These are phyloP conservation scores for Seriola aureovittata DNA, from an alignment of 2,113 vertebrate species.

Conservation along the genomic window DNA sequence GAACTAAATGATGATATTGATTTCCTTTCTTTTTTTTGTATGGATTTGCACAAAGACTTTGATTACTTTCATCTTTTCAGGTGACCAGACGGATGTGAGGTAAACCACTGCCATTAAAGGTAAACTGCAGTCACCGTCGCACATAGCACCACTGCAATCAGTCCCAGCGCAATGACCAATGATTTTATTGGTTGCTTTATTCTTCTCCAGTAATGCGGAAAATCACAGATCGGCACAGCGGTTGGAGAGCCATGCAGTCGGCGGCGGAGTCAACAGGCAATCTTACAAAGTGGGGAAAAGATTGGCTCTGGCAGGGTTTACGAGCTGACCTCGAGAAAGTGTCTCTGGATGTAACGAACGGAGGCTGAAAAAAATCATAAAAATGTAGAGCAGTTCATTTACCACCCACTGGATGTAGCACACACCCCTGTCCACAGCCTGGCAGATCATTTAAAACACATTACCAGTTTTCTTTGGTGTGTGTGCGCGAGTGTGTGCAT, in stretches of 20 bases:
- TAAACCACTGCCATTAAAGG: slow-evolving; percentile 1
- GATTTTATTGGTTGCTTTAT: slow-evolving; percentile 31
- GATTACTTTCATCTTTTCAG: neutral
- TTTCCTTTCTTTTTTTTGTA: neutral
- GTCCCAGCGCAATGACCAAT: slow-evolving; percentile 45
- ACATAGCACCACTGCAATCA: slow-evolving; percentile 36
- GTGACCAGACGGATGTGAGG: neutral
- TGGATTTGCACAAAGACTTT: neutral
- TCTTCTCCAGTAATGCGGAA: slow-evolving; percentile 58
- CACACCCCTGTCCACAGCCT: slow-evolving; percentile 11
- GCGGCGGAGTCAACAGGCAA: slow-evolving; percentile 58
- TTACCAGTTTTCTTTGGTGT: neutral
- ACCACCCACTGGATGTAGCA: slow-evolving; percentile 34
- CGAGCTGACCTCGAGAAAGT: slow-evolving; percentile 26
- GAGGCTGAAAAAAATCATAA: slow-evolving; percentile 50
- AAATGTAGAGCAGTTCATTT: slow-evolving; percentile 67
- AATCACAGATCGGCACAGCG: slow-evolving; percentile 31
- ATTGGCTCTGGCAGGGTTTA: slow-evolving; percentile 47
- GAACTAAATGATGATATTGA: neutral
- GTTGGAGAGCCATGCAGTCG: neutral
- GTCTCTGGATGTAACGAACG: neutral
- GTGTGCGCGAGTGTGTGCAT: neutral
- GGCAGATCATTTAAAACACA: slow-evolving; percentile 42
- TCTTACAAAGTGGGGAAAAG: slow-evolving; percentile 51
- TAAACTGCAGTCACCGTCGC: slow-evolving; percentile 2